Evolutionary conservation across 2,113 vertebrate genomes (phyloP), one percentile per base, ranked within the genome.

Genomic region (Conger conger): DNA sequence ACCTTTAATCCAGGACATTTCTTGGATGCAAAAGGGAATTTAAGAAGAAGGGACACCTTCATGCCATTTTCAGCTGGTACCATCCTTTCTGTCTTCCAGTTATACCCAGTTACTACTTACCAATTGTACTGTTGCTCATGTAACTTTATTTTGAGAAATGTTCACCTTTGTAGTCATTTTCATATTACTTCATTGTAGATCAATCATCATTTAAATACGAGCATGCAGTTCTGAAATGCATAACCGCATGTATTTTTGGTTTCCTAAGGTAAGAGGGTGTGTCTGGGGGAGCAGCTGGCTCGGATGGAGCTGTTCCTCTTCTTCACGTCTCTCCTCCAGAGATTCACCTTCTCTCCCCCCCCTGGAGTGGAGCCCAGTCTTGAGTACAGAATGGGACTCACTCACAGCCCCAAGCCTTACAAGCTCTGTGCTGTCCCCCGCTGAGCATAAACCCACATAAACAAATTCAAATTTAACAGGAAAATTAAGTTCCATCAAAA

Each of bases 1-100:
- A 87, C 88, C 0, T 97, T 97, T 91, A 97, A 97, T 89, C 96
- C 96, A 0, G 92, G 94, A 76, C 97, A 97, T 85, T 98, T 97
- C 86, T 91, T 97, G 93, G 96, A 97, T 81, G 79, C 84, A 82
- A 94, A 97, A 0, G 94, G 96, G 76, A 93, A 94, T 84, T 95
- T 97, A 87, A 94, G 93, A 90, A 97, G 93, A 86, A 94, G 89
- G 84, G 96, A 97, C 38, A 91, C 94, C 86, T 97, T 98, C 86
- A 79, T 97, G 80, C 95, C 96, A 36, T 97, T 98, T 88, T 96
- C 96, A 86, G 79, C 93, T 87, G 96, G 96, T 96, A 80, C 83
- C 76, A 8, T 73, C 27, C 6, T 23, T n/a, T 73, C n/a, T 73
- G 11, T 9, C 3, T 6, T 73, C 6, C 27, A 2, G 27, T 73